Evolutionary conservation across 1,140 invertebrate genomes (phyloP).

Genomic region (Linepithema humile): DNA sequence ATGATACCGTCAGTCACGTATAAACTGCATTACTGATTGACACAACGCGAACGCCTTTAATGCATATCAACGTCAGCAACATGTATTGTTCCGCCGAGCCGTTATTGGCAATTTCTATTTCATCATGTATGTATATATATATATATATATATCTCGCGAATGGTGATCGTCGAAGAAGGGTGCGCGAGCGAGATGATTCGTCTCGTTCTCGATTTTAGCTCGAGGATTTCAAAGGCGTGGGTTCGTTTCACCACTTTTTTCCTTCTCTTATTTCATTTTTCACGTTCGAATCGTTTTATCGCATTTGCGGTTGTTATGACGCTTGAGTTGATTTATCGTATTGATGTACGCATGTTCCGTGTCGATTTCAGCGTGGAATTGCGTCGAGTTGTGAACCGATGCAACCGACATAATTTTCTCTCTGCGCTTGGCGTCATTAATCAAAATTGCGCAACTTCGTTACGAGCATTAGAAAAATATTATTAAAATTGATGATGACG

Average conservation of each 20-base stretch:
- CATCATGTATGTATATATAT: background rate
- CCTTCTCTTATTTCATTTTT: background rate
- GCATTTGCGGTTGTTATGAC: background rate
- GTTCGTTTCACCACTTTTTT: background rate
- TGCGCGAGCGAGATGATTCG: conserved; percentile 6
- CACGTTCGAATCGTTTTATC: conserved; percentile 24
- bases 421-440: too few species aligned
- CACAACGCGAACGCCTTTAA: conserved; percentile 59
- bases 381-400: background rate
- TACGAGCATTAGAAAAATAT: background rate
- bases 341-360: background rate
- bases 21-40: conserved; percentile 60
- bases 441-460: background rate
- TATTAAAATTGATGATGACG: background rate
- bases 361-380: background rate
- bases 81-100: conserved; percentile 35
- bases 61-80: conserved; percentile 48
- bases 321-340: conserved; percentile 33
- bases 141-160: background rate
- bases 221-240: conserved; percentile 16
- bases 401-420: too few species aligned
- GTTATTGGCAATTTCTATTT: conserved; percentile 53
- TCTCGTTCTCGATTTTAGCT: background rate
- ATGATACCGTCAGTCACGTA: conserved; percentile 49
- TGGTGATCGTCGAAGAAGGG: background rate